Conservation (phyloP, 2,113 vertebrate genomes). For the Xenopus borealis region DNA sequence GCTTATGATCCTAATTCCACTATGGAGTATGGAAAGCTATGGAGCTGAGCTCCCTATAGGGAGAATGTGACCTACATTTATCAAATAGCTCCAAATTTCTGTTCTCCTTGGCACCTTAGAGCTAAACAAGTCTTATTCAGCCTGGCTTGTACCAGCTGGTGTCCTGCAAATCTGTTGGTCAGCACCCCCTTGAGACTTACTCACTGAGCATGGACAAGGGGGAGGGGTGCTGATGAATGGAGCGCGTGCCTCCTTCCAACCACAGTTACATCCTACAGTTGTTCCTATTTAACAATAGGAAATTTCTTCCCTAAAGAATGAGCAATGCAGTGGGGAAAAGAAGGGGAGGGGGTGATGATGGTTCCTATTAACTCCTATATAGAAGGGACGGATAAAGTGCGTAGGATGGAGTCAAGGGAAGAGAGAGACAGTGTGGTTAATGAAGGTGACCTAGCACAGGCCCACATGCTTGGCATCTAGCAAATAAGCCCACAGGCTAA, state of each 20-base stretch:
- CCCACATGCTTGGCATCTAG: no score
- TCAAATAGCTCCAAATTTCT: neutral
- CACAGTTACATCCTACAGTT: neutral
- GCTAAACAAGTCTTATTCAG: neutral
- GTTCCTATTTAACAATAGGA: neutral
- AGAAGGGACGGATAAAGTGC: no score
- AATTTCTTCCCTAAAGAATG: neutral
- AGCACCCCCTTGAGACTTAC: neutral
- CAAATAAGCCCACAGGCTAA: no score
- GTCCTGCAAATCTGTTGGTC: conserved; percentile 18
- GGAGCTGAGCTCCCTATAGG: no score
- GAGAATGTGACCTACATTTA: neutral
- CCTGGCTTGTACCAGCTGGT: neutral
- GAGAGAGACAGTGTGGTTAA: no score
- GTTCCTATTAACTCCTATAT: no score
- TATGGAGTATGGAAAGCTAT: no score
- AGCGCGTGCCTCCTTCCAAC: neutral
- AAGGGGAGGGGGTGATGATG: no score
- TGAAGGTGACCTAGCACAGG: no score
- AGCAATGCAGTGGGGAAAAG: no score
- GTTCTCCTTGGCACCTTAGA: neutral
- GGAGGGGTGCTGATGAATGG: conserved; percentile 6
- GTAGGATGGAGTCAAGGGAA: no score
- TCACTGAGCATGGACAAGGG: neutral
- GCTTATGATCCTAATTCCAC: no score